Base-by-base conservation (phyloP, 2,888 invertebrate genomes). In the Gastracanthus pulcherrimus region DNA sequence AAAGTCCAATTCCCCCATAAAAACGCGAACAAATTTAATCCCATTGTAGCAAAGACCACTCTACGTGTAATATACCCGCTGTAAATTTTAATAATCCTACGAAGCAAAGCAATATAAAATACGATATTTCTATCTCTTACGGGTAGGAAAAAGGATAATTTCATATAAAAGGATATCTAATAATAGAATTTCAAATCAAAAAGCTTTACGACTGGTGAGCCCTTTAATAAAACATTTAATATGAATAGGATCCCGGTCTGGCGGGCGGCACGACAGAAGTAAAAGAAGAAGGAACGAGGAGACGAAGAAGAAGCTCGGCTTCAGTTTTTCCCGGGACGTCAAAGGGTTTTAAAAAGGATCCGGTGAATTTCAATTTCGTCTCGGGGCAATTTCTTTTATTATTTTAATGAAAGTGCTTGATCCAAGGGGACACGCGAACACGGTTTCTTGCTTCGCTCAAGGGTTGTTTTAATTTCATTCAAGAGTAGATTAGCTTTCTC, bases 171-270 rank as follows among this genome's bases (percentile, higher is more conserved):
- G 69, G 34, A 9, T 13, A 69, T 60, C 45, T 62, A 76, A 71
- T 77, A 76, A 76, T 71, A 66, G 67, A 76, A 76, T 64, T 81
- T 76, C 48, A 71, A 76, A 75, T 71, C 67, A 48, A 76, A 76
- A 70, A 76, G 51, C 69, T 80, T 80, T 67, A 75, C 69, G 75
- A 80, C 69, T 36, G 34, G 23, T 29, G 51, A 38, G 69, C 38
- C 51, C 60, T 80, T 80, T 69, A 74, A 80, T 80, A 72, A 80
- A 80, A 80, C 75, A 80, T 80, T 80, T 74, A 69, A 72, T 72
- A 79, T 72, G 66, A 79, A 70, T 58, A 60, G 58, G 19, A 55
- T 55, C 62, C 60, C 34, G 26, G 69, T 19, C 29, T n/a, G 19
- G 7, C 19, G 5, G 72, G 62, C 62, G 55, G 11, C 55, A 19